Base-by-base conservation (phyloP, 1,140 invertebrate species). In the Protaetia brevitarsis region DNA sequence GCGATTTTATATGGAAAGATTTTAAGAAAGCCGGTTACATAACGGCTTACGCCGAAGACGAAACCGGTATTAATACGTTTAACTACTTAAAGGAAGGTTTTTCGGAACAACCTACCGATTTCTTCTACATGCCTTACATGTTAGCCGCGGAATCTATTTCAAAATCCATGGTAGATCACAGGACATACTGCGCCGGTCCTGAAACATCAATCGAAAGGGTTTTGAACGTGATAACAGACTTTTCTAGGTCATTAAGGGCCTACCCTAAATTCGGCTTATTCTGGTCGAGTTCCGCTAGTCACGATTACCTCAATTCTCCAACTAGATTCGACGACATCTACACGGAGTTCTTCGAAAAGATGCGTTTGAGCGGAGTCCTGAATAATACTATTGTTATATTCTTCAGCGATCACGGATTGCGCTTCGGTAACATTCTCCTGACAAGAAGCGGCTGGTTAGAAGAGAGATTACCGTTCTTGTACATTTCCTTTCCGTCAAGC, bases 341-440 rank as follows among this genome's bases (percentile, higher is more conserved):
- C 3, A 67, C 77, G 0, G 59, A 72, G 2, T 87, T 84, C 63
- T 79, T 89, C 13, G 68, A 80, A 37, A 75, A 79, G 2, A 51
- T 78, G 19, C 68, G 65, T 7, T 37, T 69, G 23, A 62, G 56
- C 3, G 81, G 80, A 0, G 70, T 83, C 0, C 68, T 86, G 62
- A 82, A 88, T 30, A 86, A 86, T 60, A 84, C 86, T 0, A 78
- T 84, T 59, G 77, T 86, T 65, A 74, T 96, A 0, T 88, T 95
- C 26, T 79, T 93, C 65, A 93, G 92, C 71, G 94, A 96, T 74
- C 94, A 96, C 75, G 94, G 94, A 1, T 86, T 92, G 71, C 77
- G 93, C 10, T 94, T 87, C 74, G 93, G 93, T 1, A 77, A 83
- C 16, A 86, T 93, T 58, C 79, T 90, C 58, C 74, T 85, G 29